phyloP scores from a whole-genome alignment of 2,797 vertebrate genomes.

The Anguilla pacifica region DNA sequence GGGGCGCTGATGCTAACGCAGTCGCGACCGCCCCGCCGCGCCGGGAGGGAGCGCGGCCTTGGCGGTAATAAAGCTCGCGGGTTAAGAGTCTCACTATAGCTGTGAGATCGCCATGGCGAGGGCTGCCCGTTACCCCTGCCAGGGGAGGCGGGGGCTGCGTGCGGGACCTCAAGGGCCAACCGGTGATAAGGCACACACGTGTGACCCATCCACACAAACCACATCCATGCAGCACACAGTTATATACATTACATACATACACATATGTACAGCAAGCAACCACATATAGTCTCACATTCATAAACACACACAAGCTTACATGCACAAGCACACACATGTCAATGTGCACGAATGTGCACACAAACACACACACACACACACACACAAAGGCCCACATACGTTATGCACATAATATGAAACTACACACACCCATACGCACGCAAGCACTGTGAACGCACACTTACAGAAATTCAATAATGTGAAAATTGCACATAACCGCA shows the following conservation, averaged over 20 bases:
- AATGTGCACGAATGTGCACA: neutral
- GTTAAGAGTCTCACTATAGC: constrained; percentile 77
- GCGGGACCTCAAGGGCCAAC: neutral
- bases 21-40: constrained; percentile 64
- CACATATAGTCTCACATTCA: constrained; percentile 18
- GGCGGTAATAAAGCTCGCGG: constrained; percentile 81
- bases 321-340: neutral
- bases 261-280: constrained; percentile 37
- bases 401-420: neutral
- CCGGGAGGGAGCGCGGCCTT: constrained; percentile 67
- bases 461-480: neutral
- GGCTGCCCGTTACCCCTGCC: constrained; percentile 78
- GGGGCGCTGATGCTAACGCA: constrained; percentile 76
- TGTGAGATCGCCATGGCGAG: constrained; percentile 73
- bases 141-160: constrained; percentile 28
- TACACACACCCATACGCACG: neutral
- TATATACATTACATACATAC: neutral
- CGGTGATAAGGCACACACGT: neutral
- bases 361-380: neutral
- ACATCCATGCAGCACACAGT: neutral
- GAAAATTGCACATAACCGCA: neutral
- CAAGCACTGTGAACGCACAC: neutral
- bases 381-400: neutral
- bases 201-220: neutral
- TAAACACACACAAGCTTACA: neutral